Conservation (phyloP, 2,888 invertebrate species). For the Tuberolachnus salignus region DNA sequence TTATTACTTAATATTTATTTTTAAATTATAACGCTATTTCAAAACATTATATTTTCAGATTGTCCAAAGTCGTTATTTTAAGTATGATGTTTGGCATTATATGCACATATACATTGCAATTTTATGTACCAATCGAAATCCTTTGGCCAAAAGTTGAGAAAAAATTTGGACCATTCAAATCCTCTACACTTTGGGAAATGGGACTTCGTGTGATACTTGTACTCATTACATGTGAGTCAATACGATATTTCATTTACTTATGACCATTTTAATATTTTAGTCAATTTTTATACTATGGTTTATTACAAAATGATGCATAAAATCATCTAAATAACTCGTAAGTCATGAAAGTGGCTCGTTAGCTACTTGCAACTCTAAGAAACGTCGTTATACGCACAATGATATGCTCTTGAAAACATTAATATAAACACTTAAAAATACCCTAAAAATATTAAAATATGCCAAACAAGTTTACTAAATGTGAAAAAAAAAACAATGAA, state of each 20-base stretch:
- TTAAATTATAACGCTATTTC: too few species aligned
- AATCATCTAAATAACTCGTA: too few species aligned
- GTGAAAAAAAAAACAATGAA: too few species aligned
- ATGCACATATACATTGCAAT: conserved; percentile 90
- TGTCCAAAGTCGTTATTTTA: conserved; percentile 80
- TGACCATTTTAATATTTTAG: neutral
- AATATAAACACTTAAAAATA: too few species aligned
- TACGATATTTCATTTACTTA: neutral
- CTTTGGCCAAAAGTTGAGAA: conserved; percentile 77
- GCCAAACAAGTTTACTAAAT: too few species aligned
- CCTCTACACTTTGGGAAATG: conserved; percentile 71
- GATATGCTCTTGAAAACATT: too few species aligned
- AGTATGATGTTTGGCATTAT: conserved; percentile 85
- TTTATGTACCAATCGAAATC: conserved; percentile 85
- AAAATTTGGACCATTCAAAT: conserved; percentile 66
- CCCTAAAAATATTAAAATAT: too few species aligned
- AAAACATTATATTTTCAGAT: conserved; percentile 65
- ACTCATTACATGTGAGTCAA: conserved; percentile 80
- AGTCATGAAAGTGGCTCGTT: too few species aligned
- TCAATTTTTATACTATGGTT: too few species aligned
- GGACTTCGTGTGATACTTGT: conserved; percentile 76
- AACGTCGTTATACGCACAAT: too few species aligned
- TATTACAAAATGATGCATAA: too few species aligned
- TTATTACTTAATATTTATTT: neutral
- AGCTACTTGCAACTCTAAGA: too few species aligned